Percentiles rank a stretch among this genome's conserved stretches.
phyloP scores from a whole-genome alignment of 2,888 invertebrate species.

The Biston stratarius region DNA sequence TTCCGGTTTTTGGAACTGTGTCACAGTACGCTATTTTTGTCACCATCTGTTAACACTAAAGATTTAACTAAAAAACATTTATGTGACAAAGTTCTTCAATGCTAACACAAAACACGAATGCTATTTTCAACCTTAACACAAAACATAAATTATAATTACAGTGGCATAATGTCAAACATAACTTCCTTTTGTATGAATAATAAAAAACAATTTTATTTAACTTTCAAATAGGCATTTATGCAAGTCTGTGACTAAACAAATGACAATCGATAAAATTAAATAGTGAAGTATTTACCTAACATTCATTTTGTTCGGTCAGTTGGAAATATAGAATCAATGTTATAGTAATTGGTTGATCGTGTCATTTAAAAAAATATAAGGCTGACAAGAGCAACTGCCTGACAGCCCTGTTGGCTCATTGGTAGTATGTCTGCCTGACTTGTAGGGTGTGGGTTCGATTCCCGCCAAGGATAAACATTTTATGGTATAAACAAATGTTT shows the following conservation, averaged over 20 bases:
- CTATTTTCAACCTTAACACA: constrained; percentile 29
- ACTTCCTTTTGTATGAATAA: constrained; percentile 31
- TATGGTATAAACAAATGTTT: too few species aligned
- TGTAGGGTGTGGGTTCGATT: too few species aligned
- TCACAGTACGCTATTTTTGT: constrained; percentile 2
- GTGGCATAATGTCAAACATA: constrained; percentile 35
- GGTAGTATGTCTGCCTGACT: too few species aligned
- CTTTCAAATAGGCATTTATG: constrained; percentile 14
- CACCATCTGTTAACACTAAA: background rate
- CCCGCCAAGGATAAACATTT: too few species aligned
- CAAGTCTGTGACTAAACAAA: constrained; percentile 22
- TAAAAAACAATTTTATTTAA: constrained; percentile 22
- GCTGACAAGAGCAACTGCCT: too few species aligned
- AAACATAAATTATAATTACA: constrained; percentile 38
- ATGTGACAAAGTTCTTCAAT: constrained; percentile 16
- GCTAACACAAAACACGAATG: constrained; percentile 8
- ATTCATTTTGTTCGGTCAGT: background rate
- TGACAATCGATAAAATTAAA: constrained; percentile 9
- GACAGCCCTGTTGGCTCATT: too few species aligned
- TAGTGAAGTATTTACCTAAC: background rate
- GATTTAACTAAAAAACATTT: background rate
- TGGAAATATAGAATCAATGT: background rate
- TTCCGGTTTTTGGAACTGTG: constrained; percentile 16
- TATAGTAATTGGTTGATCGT: too few species aligned
- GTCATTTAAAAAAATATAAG: too few species aligned